Percentiles rank a stretch among this genome's conserved stretches.
These are phyloP conservation scores for Heliothis subflexa DNA, from an alignment of 1,140 invertebrate genomes.

Conservation along the genomic window DNA sequence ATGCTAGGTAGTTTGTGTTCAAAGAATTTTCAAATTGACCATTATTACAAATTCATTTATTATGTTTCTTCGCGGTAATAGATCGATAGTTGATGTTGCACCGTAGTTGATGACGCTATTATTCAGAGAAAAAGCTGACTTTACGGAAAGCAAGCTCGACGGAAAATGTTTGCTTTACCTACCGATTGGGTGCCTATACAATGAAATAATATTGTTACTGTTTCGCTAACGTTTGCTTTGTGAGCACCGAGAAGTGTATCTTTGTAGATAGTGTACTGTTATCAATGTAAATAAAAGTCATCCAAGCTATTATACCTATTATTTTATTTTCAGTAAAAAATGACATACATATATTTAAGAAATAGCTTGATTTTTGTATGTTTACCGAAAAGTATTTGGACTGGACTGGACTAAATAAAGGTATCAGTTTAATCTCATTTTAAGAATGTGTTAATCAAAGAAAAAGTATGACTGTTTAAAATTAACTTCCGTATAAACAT, in stretches of 20 bases:
- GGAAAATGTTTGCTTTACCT: conserved; percentile 3
- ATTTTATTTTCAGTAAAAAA: too few relatives aligned
- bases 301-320: not conserved
- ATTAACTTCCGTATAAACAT: too few relatives aligned
- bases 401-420: too few relatives aligned
- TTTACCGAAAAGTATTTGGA: not conserved
- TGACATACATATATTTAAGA: too few relatives aligned
- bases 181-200: not conserved
- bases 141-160: not conserved
- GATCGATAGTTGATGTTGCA: conserved; percentile 16
- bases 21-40: conserved; percentile 24
- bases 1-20: not conserved
- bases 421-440: too few relatives aligned
- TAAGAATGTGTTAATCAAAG: too few relatives aligned
- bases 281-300: too few relatives aligned
- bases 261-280: not conserved
- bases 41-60: conserved; percentile 27
- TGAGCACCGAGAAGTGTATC: not conserved
- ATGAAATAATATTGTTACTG: conserved; percentile 26
- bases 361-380: too few relatives aligned
- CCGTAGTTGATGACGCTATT: conserved; percentile 4
- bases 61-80: conserved; percentile 22
- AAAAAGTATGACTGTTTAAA: too few relatives aligned
- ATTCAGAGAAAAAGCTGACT: conserved; percentile 31
- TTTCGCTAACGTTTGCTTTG: not conserved